Conservation (phyloP, 2,113 vertebrate species). For the Crotalus viridis region DNA sequence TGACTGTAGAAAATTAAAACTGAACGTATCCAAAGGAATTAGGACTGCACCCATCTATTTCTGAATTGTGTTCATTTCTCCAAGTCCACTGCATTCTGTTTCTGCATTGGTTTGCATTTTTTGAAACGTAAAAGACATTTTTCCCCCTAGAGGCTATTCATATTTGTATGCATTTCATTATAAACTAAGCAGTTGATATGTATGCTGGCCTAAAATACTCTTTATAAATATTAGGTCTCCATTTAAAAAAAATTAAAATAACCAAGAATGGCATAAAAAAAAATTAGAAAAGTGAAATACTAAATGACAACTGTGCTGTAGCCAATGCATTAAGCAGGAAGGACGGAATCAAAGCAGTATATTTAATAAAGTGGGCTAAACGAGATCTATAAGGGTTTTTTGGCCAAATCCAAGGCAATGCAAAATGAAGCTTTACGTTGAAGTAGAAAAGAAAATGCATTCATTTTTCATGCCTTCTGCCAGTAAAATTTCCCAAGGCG, state of each 20-base stretch:
- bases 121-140: neutral
- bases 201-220: neutral
- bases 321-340: neutral
- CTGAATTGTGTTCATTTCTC: neutral
- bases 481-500: neutral
- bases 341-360: neutral
- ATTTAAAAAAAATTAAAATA: neutral
- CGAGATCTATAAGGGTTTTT: accelerated
- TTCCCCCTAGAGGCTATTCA: neutral
- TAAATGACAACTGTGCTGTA: neutral
- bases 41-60: neutral
- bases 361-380: neutral
- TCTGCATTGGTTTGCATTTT: neutral
- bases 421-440: neutral
- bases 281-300: neutral
- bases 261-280: neutral
- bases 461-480: neutral
- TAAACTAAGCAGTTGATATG: neutral
- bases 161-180: neutral
- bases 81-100: neutral
- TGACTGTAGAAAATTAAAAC: neutral
- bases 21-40: neutral
- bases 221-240: neutral
- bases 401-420: neutral
- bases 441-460: neutral